phyloP scores from a whole-genome alignment of 2,113 vertebrate genomes.

The Propithecus coquereli region DNA sequence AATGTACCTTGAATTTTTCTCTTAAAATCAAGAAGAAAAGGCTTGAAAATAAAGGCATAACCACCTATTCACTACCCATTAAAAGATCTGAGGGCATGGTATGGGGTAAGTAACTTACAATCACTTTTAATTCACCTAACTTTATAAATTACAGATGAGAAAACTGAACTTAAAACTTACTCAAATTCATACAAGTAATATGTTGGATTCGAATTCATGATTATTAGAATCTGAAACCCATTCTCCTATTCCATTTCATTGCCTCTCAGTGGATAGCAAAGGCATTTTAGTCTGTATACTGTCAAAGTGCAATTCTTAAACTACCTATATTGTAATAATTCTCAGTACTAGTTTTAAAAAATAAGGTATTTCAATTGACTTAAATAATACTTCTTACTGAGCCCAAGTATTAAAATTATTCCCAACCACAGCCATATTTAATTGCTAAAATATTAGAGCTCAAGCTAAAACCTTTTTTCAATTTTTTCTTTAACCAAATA shows the following conservation, averaged over 20 bases:
- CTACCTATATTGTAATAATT: background rate
- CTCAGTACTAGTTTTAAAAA: background rate
- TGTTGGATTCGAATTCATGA: background rate
- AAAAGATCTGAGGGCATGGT: background rate
- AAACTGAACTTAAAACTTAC: background rate
- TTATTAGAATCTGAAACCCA: background rate
- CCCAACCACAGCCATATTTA: background rate
- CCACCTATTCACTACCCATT: background rate
- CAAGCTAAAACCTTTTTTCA: background rate
- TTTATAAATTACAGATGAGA: background rate
- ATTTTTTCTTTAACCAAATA: background rate
- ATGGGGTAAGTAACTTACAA: background rate
- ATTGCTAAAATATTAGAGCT: background rate
- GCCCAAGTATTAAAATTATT: background rate
- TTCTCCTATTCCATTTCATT: background rate
- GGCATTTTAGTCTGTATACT: background rate
- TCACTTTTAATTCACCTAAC: background rate
- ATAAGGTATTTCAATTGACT: background rate
- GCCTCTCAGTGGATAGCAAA: background rate
- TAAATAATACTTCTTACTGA: background rate
- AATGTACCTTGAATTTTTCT: background rate
- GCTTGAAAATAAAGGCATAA: background rate
- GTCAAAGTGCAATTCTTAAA: background rate
- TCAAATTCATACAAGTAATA: background rate
- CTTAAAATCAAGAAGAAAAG: background rate